These are phyloP conservation scores for honey bee (Apis mellifera) DNA, from an alignment of 1,140 invertebrate genomes.

Conservation along the genomic window Amel_HAv3.1 CM009941.2:2116501-2117000, in stretches of 20 bases:
- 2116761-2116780: conserved; percentile 42
- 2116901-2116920: conserved; percentile 80
- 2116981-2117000: conserved; percentile 52
- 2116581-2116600: too few species aligned
- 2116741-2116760: conserved; percentile 14
- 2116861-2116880: conserved; percentile 63
- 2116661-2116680: too few species aligned
- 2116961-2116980: conserved; percentile 81
- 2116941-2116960: conserved; percentile 77
- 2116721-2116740: not conserved
- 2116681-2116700: not conserved
- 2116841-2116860: conserved; percentile 23
- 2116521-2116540: not conserved
- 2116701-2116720: not conserved
- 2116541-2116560: not conserved
- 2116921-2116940: conserved; percentile 82
- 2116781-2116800: conserved; percentile 44
- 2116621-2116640: too few species aligned
- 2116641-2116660: too few species aligned
- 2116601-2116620: too few species aligned
- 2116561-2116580: too few species aligned
- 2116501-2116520: too few species aligned
- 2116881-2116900: conserved; percentile 82
- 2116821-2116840: not conserved
- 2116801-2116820: conserved; percentile 1